phyloP scores from a whole-genome alignment of 1,140 invertebrate genomes.

The Glossosoma conforme region DNA sequence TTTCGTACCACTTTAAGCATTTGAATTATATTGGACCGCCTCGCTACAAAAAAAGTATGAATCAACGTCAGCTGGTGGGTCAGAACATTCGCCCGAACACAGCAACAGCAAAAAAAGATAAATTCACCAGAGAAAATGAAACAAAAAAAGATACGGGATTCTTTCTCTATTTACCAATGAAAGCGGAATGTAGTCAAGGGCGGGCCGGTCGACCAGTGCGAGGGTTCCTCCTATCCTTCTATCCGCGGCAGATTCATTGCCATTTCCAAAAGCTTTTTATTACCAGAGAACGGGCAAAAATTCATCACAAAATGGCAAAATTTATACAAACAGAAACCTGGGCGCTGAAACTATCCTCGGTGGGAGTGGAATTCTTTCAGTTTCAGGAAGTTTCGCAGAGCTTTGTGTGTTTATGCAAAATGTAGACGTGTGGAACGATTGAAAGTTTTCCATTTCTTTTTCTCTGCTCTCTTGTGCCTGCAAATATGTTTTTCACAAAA shows the following conservation, averaged over 20 bases:
- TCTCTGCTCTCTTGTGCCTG: too few species aligned
- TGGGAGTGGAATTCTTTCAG: constrained; percentile 7
- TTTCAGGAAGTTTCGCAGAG: too few species aligned
- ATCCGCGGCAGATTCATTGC: constrained; percentile 17
- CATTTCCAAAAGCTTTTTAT: constrained; percentile 24
- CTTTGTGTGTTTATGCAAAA: too few species aligned
- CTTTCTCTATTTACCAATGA: constrained; percentile 27
- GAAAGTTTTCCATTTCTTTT: too few species aligned
- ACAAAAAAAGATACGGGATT: constrained; percentile 23
- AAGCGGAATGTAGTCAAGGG: constrained; percentile 24
- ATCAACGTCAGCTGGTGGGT: constrained; percentile 4
- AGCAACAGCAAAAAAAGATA: constrained; percentile 18
- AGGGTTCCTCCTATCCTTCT: constrained; percentile 10
- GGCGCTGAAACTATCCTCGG: constrained; percentile 1
- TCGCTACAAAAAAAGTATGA: constrained; percentile 11
- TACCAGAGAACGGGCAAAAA: constrained; percentile 13
- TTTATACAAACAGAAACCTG: constrained; percentile 13
- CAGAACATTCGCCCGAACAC: constrained; percentile 5
- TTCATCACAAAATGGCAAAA: constrained; percentile 18
- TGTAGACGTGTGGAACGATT: too few species aligned
- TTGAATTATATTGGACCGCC: too few species aligned
- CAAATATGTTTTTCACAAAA: too few species aligned
- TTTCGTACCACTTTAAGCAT: background rate
- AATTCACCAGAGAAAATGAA: constrained; percentile 24
- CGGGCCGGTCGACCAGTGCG: background rate